Evolutionary conservation across 2,888 invertebrate genomes (phyloP).

Genomic region (Chesias legatella): DNA sequence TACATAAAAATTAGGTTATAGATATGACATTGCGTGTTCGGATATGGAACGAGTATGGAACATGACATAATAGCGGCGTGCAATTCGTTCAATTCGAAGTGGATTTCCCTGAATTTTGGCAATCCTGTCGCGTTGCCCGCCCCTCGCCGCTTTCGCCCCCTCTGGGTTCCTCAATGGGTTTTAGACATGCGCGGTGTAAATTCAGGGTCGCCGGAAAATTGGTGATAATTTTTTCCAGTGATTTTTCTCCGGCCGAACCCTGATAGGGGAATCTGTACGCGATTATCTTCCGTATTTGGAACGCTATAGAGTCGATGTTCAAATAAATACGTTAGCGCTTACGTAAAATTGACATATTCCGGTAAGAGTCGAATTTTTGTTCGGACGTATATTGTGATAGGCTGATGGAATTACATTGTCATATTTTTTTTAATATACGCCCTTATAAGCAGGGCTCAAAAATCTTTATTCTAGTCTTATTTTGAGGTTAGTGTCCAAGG

Average conservation of each 20-base stretch:
- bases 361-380: conserved; percentile 1
- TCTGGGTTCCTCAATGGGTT: conserved; percentile 63
- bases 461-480: conserved; percentile 12
- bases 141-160: conserved; percentile 39
- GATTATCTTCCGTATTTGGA: conserved; percentile 8
- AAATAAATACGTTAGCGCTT: conserved; percentile 3
- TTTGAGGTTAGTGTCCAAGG: conserved; percentile 8
- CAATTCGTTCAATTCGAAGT: conserved; percentile 27
- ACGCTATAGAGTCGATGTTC: conserved; percentile 16
- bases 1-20: conserved; percentile 5
- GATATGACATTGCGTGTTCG: conserved; percentile 4
- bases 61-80: conserved; percentile 17
- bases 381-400: conserved; percentile 4
- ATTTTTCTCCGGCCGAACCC: conserved; percentile 27
- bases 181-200: conserved; percentile 60
- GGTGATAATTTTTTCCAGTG: conserved; percentile 27
- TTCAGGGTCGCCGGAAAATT: conserved; percentile 29
- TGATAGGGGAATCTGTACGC: conserved; percentile 10
- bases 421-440: conserved; percentile 8
- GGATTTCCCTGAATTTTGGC: conserved; percentile 56
- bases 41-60: conserved; percentile 8
- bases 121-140: conserved; percentile 41
- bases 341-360: conserved; percentile 11
- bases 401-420: conserved; percentile 2
- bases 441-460: conserved; percentile 11